Conservation (phyloP, 2,888 invertebrate genomes). For the Acleris cristana region DNA sequence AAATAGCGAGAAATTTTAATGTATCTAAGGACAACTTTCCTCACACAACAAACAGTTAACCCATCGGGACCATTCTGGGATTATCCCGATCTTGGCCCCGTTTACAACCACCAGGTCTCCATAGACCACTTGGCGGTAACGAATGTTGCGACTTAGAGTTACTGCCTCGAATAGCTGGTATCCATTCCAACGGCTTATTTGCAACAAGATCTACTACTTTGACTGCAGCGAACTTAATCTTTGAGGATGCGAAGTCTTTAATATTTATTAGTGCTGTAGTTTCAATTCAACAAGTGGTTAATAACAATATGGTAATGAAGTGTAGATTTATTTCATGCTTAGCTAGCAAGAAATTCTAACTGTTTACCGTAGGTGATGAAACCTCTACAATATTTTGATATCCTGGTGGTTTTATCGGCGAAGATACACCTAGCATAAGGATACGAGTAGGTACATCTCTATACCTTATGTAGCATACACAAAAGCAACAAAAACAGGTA, state of each 20-base stretch:
- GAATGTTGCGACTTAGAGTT: slow-evolving; percentile 29
- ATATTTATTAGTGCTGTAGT: background rate
- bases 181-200: slow-evolving; percentile 10
- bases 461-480: background rate
- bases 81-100: slow-evolving; percentile 22
- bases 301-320: no score
- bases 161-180: slow-evolving; percentile 1
- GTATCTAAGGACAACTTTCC: no score
- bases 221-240: background rate
- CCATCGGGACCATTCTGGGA: slow-evolving; percentile 8
- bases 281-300: background rate
- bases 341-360: no score
- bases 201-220: background rate
- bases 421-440: no score
- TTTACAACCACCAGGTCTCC: slow-evolving; percentile 28
- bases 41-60: background rate
- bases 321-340: no score
- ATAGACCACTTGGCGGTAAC: slow-evolving; percentile 31
- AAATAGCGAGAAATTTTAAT: no score
- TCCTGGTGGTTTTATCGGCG: no score
- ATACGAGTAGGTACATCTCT: no score
- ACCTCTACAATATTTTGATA: no score
- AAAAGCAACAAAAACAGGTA: slow-evolving; percentile 6
- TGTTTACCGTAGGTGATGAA: no score
- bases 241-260: slow-evolving; percentile 5